phyloP scores from a whole-genome alignment of 2,797 vertebrate genomes.

The Gobionotothen gibberifrons region DNA sequence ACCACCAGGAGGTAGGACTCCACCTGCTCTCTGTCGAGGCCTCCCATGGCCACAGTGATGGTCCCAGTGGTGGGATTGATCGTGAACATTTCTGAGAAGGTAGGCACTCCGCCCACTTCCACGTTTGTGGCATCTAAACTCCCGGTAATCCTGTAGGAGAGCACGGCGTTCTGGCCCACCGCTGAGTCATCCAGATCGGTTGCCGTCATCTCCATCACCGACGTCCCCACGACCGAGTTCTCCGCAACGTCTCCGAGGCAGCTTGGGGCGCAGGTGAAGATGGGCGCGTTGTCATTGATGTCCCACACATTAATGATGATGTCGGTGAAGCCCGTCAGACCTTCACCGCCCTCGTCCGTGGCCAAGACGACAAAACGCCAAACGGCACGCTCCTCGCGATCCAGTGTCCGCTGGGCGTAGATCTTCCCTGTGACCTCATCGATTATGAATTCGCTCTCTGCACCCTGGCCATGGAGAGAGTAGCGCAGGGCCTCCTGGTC shows the following conservation, averaged over 20 bases:
- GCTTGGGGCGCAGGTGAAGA: constrained; percentile 87
- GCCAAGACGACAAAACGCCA: constrained; percentile 93
- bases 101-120: constrained; percentile 56
- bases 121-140: constrained; percentile 75
- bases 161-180: constrained; percentile 89
- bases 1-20: constrained; percentile 87
- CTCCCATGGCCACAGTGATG: constrained; percentile 81
- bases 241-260: constrained; percentile 89
- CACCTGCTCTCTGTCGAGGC: constrained; percentile 87
- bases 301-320: constrained; percentile 93
- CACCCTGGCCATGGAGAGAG: constrained; percentile 91
- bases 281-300: constrained; percentile 91
- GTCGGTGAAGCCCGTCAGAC: constrained; percentile 92
- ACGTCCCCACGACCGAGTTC: constrained; percentile 85
- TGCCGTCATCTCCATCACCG: constrained; percentile 91
- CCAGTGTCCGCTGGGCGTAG: constrained; percentile 87
- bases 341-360: constrained; percentile 92
- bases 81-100: constrained; percentile 84
- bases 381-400: constrained; percentile 89
- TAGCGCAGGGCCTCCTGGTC: constrained; percentile 90
- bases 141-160: constrained; percentile 88
- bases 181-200: constrained; percentile 89
- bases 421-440: constrained; percentile 91
- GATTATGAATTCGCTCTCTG: constrained; percentile 89
- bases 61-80: constrained; percentile 87